These are phyloP conservation scores for Selenia dentaria DNA, from an alignment of 2,888 invertebrate genomes.

Conservation along the genomic window DNA sequence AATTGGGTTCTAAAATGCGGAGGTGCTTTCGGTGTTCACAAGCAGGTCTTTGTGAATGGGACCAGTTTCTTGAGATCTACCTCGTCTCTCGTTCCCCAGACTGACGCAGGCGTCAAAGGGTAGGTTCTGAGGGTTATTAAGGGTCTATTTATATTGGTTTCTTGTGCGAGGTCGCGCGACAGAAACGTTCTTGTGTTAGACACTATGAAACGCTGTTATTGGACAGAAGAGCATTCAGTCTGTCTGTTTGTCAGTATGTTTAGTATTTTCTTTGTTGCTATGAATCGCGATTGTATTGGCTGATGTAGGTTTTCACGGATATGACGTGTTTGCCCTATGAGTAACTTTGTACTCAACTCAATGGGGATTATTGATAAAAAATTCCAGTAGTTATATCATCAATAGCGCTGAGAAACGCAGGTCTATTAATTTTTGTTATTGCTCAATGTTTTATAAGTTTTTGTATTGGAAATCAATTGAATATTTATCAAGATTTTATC, in stretches of 20 bases:
- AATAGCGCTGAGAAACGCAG: too few species aligned
- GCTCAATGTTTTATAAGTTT: too few species aligned
- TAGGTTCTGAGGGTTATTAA: constrained; percentile 38
- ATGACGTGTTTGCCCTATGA: constrained; percentile 31
- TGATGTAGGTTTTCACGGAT: constrained; percentile 45
- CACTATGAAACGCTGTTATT: constrained; percentile 79
- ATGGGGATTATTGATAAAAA: too few species aligned
- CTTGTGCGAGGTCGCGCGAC: constrained; percentile 71
- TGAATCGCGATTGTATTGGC: constrained; percentile 74
- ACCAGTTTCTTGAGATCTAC: constrained; percentile 62
- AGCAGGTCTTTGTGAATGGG: constrained; percentile 73
- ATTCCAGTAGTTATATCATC: too few species aligned
- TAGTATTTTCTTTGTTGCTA: constrained; percentile 75
- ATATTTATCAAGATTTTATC: too few species aligned
- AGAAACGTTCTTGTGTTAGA: constrained; percentile 74
- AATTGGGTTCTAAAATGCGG: constrained; percentile 71
- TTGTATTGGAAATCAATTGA: too few species aligned
- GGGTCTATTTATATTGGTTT: constrained; percentile 54
- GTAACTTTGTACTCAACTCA: not conserved
- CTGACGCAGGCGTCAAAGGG: constrained; percentile 36
- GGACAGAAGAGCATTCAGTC: constrained; percentile 73
- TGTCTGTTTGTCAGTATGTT: constrained; percentile 63
- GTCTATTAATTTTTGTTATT: too few species aligned
- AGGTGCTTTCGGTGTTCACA: constrained; percentile 76
- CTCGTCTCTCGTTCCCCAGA: constrained; percentile 47